A percentile compares a stretch with the other conserved stretches of the same genome.
Evolutionary conservation across 2,888 invertebrate species (phyloP).

Genomic region (Acronicta leporina): DNA sequence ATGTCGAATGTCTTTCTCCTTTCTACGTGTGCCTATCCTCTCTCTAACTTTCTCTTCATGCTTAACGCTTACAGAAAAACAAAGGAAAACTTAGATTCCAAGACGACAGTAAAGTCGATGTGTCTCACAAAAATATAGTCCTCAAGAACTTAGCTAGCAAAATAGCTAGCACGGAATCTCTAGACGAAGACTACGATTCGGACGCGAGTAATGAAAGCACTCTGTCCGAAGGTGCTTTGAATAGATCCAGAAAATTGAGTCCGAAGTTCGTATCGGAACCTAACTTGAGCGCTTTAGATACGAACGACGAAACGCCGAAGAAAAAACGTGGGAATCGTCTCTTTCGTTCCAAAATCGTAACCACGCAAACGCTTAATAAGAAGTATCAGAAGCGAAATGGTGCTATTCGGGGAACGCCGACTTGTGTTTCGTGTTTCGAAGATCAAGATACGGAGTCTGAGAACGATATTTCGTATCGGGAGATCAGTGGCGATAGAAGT

Average conservation of each 20-base stretch:
- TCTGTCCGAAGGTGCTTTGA: slow-evolving; percentile 81
- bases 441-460: slow-evolving; percentile 78
- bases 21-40: slow-evolving; percentile 57
- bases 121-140: slow-evolving; percentile 83
- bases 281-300: slow-evolving; percentile 79
- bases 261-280: slow-evolving; percentile 87
- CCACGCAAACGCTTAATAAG: slow-evolving; percentile 74
- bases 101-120: slow-evolving; percentile 77
- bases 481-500: slow-evolving; percentile 42
- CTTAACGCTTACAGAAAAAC: slow-evolving; percentile 77
- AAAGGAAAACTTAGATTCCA: slow-evolving; percentile 78
- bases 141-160: slow-evolving; percentile 83
- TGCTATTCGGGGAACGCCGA: slow-evolving; percentile 75
- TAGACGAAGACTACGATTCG: slow-evolving; percentile 80
- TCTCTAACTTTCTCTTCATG: slow-evolving; percentile 69
- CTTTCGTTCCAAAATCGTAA: slow-evolving; percentile 80
- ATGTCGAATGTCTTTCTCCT: slow-evolving; percentile 35
- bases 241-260: slow-evolving; percentile 74
- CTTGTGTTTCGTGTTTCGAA: slow-evolving; percentile 83
- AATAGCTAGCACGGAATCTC: slow-evolving; percentile 80
- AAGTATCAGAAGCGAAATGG: slow-evolving; percentile 80
- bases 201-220: slow-evolving; percentile 84
- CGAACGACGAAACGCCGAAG: slow-evolving; percentile 81
- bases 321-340: slow-evolving; percentile 79
- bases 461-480: slow-evolving; percentile 58